Conservation (phyloP, 2,888 invertebrate species). For the Pyrocoelia pectoralis region DNA sequence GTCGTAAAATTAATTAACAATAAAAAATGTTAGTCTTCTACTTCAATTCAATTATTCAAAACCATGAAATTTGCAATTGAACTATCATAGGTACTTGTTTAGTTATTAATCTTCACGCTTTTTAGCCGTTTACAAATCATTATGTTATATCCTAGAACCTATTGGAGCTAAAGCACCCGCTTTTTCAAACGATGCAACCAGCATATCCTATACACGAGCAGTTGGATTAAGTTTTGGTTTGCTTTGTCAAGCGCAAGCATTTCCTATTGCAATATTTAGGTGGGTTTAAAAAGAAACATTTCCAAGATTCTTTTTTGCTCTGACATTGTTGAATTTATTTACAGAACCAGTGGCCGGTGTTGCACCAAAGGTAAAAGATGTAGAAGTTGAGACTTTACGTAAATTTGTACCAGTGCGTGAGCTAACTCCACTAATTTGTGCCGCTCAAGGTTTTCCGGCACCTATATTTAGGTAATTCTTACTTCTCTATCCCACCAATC, state of each 20-base stretch:
- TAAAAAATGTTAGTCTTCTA: too few relatives aligned
- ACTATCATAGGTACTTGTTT: too few relatives aligned
- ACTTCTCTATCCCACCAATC: background rate
- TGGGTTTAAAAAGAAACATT: constrained; percentile 53
- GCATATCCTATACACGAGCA: constrained; percentile 68
- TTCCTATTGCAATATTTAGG: constrained; percentile 71
- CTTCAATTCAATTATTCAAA: too few relatives aligned
- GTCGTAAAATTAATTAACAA: too few relatives aligned
- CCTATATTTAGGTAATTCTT: constrained; percentile 70
- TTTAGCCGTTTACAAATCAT: background rate
- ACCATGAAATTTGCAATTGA: too few relatives aligned
- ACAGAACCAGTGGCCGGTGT: constrained; percentile 62
- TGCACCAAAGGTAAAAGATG: constrained; percentile 61
- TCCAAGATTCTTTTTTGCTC: too few relatives aligned
- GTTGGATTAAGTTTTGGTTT: constrained; percentile 67
- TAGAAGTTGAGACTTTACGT: constrained; percentile 60
- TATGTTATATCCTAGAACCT: constrained; percentile 63
- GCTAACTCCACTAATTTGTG: constrained; percentile 60
- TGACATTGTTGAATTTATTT: constrained; percentile 1
- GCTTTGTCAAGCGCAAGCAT: constrained; percentile 75
- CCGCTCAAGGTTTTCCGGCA: constrained; percentile 66
- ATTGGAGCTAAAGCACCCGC: constrained; percentile 70
- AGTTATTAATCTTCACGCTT: background rate
- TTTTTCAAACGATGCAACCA: constrained; percentile 69
- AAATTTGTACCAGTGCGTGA: constrained; percentile 51